Evolutionary conservation across 2,888 invertebrate genomes (phyloP), one percentile per base, ranked within the genome.

Genomic region (Volucella inanis): DNA sequence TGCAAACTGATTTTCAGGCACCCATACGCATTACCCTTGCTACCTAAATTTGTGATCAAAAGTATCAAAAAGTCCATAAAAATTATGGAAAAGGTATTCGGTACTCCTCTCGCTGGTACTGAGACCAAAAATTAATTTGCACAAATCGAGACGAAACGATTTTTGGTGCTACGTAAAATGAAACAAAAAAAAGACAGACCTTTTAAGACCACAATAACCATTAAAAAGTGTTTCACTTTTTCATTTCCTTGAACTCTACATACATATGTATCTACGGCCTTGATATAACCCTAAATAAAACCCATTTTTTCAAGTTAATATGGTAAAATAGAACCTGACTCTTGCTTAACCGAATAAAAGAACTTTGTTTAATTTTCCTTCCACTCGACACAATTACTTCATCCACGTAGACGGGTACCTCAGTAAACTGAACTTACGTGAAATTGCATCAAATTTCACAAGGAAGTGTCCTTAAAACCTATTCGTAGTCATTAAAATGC

Each of bases 311-410:
- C 8, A 65, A 64, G 74, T 75, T 31, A 65, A 22, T 38, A n/a
- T n/a, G n/a, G n/a, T n/a, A 14, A 47, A 50, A 18, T 38, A 31
- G 41, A 8, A 18, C 57, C 18, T 47, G 39, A 76, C 65, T 54
- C 47, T 67, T 45, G 38, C 31, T 12, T 70, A 84, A 84, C 83
- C 83, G 45, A 65, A 84, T 79, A 64, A 84, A 79, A 61, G 65
- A 65, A 71, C 57, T 54, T 65, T 84, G 65, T 84, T 84, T 84
- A 79, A 65, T 59, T 79, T 79, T 75, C 74, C 64, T 45, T 54
- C 79, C 79, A 68, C 82, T 18, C 31, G n/a, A 11, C 54, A 65
- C 70, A 67, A 76, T 39, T 14, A 41, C 41, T 11, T 18, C 11
- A 50, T 49, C 1, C 57, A 47, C 22, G 15, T 6, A 49, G 22